Evolutionary conservation across 2,888 invertebrate species (phyloP).

Genomic region (Trichopoda pennipes): DNA sequence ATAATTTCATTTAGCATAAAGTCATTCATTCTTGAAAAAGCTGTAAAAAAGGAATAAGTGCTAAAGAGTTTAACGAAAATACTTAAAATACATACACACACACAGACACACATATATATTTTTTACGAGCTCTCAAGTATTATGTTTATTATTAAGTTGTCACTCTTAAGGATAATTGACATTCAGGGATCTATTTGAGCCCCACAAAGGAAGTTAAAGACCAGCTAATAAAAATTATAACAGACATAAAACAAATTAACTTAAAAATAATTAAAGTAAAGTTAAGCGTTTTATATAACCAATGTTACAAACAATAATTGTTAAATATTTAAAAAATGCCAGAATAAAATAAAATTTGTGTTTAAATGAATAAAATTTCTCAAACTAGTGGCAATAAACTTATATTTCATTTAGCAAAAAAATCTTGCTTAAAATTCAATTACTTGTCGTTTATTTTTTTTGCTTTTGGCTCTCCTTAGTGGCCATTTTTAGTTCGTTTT

Average conservation of each 20-base stretch:
- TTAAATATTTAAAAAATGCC: constrained; percentile 11
- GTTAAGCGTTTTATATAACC: constrained; percentile 58
- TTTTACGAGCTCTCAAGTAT: constrained; percentile 66
- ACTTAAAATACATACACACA: constrained; percentile 60
- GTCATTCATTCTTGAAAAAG: constrained; percentile 13
- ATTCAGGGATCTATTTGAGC: constrained; percentile 59
- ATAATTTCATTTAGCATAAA: constrained; percentile 74
- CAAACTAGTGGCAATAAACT: neutral
- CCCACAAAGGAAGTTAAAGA: constrained; percentile 36
- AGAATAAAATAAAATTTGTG: neutral
- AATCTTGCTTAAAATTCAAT: constrained; percentile 45
- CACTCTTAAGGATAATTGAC: constrained; percentile 67
- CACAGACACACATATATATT: no score
- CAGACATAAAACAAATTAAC: constrained; percentile 3
- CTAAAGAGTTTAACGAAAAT: constrained; percentile 46
- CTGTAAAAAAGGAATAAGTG: neutral
- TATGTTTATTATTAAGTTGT: constrained; percentile 66
- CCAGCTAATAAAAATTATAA: constrained; percentile 49
- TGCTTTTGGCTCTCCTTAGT: constrained; percentile 5
- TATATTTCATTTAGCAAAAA: neutral
- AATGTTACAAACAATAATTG: constrained; percentile 29
- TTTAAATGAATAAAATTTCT: no score
- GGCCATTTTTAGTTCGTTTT: constrained; percentile 5
- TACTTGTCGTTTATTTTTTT: no score
- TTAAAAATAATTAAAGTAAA: constrained; percentile 44